phyloP scores from a whole-genome alignment of 2,113 vertebrate genomes.

The Rhabdomys dilectus region DNA sequence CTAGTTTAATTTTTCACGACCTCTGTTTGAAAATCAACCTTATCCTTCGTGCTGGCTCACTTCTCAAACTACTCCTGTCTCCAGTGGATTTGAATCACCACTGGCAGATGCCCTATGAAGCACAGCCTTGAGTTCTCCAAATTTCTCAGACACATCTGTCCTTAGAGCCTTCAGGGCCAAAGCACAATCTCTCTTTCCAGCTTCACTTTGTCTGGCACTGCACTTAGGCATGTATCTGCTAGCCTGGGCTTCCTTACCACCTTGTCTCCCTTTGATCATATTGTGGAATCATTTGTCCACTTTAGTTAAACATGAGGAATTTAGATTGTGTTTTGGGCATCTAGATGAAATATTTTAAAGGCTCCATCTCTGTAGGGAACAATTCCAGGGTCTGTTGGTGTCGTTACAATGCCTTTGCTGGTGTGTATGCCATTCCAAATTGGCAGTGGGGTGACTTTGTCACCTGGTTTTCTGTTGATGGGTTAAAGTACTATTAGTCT shows the following conservation, averaged over 20 bases:
- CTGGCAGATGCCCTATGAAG: not conserved
- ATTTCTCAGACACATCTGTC: not conserved
- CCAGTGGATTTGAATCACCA: not conserved
- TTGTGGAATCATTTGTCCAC: not conserved
- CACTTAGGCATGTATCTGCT: not conserved
- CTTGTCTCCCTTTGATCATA: not conserved
- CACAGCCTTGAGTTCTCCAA: too few relatives aligned
- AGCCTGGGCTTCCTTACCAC: not conserved
- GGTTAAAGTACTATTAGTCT: not conserved
- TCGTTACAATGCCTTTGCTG: not conserved
- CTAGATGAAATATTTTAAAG: not conserved
- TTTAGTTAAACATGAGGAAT: not conserved
- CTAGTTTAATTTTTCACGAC: not conserved
- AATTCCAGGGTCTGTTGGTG: not conserved
- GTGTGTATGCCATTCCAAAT: not conserved
- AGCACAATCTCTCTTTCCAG: rapidly evolving
- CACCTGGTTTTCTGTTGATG: conserved; percentile 8
- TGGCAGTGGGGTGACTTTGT: not conserved
- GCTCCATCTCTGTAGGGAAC: not conserved
- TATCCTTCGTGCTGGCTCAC: not conserved
- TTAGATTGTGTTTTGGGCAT: not conserved
- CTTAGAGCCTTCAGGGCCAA: not conserved
- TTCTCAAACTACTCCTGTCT: not conserved
- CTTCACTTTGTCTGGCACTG: not conserved
- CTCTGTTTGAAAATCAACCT: not conserved